Evolutionary conservation across 2,888 invertebrate species (phyloP), one percentile per base, ranked within the genome.

Genomic region (Phlogophora meticulosa): DNA sequence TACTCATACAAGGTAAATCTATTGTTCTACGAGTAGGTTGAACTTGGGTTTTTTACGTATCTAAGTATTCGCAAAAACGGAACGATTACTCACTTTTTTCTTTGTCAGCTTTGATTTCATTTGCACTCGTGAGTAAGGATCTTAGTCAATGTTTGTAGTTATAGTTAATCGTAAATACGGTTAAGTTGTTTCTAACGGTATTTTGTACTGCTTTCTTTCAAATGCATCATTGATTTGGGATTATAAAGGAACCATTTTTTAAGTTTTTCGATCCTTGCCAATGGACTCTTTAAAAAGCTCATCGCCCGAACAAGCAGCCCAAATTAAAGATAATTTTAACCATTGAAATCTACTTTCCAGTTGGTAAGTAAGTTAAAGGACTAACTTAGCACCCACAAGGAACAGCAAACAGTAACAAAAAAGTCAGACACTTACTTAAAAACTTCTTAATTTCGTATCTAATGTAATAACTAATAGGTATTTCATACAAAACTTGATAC

Each of bases 1-100:
- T 53, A 80, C 28, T 77, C 80, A 77, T 55, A 48, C 59, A 13
- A 80, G 76, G 72, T 34, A 77, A 77, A 70, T 71, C 76, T 63
- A 52, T 80, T 71, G 76, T 79, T 51, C 13, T 2, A 10, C 0
- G 38, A 32, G 13, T 53, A 38, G 28, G 42, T 48, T 40, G n/a
- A 20, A 10, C 15, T 15, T 2, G 73, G 52, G 32, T 48, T 73
- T 71, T 76, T 63, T 42, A 32, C n/a, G 11, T 24, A 24, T 42
- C n/a, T 49, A 49, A 48, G 38, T 59, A 10, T 42, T 60, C 24
- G 17, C 5, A 28, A 52, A 32, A 38, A 53, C 22, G 4, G 20
- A 45, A 71, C 32, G 49, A 64, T 76, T 76, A 76, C 49, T 76
- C 76, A 79, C 43, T 40, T 15, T 46, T 52, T 61, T 58, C 76